Evolutionary conservation across 1,140 invertebrate genomes (phyloP).

Genomic region (Hyles euphorbiae): DNA sequence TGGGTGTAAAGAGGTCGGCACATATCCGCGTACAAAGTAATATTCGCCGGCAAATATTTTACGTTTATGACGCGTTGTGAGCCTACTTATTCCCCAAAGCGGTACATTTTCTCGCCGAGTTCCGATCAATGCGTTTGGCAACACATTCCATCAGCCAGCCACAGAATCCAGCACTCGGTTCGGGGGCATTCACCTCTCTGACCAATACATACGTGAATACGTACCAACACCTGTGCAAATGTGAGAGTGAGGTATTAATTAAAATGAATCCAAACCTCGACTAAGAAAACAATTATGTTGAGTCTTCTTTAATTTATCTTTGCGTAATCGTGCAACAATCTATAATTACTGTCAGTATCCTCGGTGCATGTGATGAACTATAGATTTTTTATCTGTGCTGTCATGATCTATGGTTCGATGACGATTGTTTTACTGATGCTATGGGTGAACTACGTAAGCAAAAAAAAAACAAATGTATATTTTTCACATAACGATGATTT

Average conservation of each 20-base stretch:
- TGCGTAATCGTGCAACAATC: too few species aligned
- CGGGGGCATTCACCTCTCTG: conserved; percentile 51
- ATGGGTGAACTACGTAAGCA: too few species aligned
- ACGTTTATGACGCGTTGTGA: conserved; percentile 14
- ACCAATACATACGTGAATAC: conserved; percentile 19
- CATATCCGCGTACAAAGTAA: conserved; percentile 3
- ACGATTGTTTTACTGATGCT: too few species aligned
- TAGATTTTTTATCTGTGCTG: too few species aligned
- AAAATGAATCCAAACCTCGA: conserved; percentile 6
- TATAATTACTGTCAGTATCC: too few species aligned
- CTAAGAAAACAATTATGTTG: neutral
- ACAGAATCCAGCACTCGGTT: conserved; percentile 49
- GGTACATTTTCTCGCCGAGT: conserved; percentile 41
- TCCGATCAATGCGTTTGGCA: conserved; percentile 66
- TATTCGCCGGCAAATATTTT: conserved; percentile 5
- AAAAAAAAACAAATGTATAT: too few species aligned
- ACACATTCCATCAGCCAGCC: conserved; percentile 55
- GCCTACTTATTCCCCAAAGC: conserved; percentile 31
- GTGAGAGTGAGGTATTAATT: conserved; percentile 8
- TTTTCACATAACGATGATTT: too few species aligned
- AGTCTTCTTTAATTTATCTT: too few species aligned
- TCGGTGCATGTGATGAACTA: too few species aligned
- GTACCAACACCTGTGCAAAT: conserved; percentile 12
- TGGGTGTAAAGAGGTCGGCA: too few species aligned
- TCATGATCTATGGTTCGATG: too few species aligned